phyloP scores from a whole-genome alignment of 2,797 vertebrate species.

The Atherinosoma microstoma region DNA sequence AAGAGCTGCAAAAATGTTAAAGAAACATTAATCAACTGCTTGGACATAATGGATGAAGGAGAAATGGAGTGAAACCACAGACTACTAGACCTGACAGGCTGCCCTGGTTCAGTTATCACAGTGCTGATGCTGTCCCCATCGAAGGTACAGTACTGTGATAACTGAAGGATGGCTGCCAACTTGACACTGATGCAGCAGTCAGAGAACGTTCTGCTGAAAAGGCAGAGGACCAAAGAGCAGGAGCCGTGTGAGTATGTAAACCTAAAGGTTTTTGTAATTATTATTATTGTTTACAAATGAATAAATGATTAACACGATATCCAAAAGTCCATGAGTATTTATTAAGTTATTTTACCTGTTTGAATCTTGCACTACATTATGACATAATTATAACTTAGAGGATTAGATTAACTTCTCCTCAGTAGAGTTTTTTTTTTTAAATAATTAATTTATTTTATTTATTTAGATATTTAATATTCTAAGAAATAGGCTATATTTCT shows the following conservation, averaged over 20 bases:
- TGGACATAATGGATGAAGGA: slow-evolving; percentile 6
- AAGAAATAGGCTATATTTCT: no score
- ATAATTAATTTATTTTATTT: no score
- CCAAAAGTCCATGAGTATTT: not conserved
- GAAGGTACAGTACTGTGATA: slow-evolving; percentile 99
- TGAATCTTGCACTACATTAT: slow-evolving; percentile 1
- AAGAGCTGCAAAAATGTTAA: not conserved
- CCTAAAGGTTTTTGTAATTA: not conserved
- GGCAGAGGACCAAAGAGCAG: slow-evolving; percentile 25
- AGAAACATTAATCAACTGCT: slow-evolving; percentile 1
- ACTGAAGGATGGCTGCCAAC: slow-evolving; percentile 99
- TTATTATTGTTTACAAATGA: not conserved
- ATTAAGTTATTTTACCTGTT: not conserved
- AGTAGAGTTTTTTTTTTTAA: no score
- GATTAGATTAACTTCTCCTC: no score
- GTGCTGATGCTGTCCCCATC: slow-evolving; percentile 99
- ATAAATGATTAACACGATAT: not conserved
- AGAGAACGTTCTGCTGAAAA: not conserved
- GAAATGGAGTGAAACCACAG: slow-evolving; percentile 21
- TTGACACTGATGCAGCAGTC: slow-evolving; percentile 84
- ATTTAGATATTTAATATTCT: no score
- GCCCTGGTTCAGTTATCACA: slow-evolving; percentile 99
- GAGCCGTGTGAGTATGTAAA: slow-evolving; percentile 35
- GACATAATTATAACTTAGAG: not conserved
- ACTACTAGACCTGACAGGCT: slow-evolving; percentile 90